Base-by-base conservation (phyloP, 1,140 invertebrate genomes). In the Lethrus apterus region DNA sequence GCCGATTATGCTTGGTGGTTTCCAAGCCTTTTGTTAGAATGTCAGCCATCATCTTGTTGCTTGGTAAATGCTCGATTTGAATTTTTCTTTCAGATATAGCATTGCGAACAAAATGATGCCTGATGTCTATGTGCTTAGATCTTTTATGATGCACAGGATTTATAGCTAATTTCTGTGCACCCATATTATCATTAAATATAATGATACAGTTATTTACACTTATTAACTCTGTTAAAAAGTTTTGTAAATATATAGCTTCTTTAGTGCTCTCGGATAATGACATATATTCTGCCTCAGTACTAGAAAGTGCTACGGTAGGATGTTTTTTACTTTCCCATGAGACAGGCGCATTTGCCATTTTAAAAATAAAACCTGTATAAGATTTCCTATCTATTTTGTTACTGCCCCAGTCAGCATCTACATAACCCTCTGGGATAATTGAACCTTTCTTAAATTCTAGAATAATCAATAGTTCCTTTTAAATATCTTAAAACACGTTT, bases 401-500 rank as follows among this genome's bases (percentile, higher is more conserved):
- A 23, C 49, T 52, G 11, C 47, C 66, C 60, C 62, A 70, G 46
- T 70, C 66, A 1, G 63, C 59, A 56, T 71, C 70, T 24, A 50
- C 50, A 44, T 32, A 59, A 24, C 53, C n/a, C n/a, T n/a, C 55
- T 30, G 31, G 13, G 14, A 29, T 18, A 45, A 34, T 21, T 19
- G 13, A n/a, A 31, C 15, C 29, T 3, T 21, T 18, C 24, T 48
- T 44, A 35, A 31, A 26, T 13, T 19, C 23, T 30, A 38, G 57
- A 57, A 19, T 33, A 44, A 24, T 50, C 7, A 7, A 33, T 44
- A 29, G 48, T 45, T 4, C 48, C 48, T 44, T 61, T 59, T 4
- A 73, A 51, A 44, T 71, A 70, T 15, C 58, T 46, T 11, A 70
- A 51, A 0, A 72, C 36, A 29, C 60, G 44, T 49, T 70, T 64